Base-by-base conservation (phyloP, 2,797 vertebrate species). In the Gobio occitaniae region DNA sequence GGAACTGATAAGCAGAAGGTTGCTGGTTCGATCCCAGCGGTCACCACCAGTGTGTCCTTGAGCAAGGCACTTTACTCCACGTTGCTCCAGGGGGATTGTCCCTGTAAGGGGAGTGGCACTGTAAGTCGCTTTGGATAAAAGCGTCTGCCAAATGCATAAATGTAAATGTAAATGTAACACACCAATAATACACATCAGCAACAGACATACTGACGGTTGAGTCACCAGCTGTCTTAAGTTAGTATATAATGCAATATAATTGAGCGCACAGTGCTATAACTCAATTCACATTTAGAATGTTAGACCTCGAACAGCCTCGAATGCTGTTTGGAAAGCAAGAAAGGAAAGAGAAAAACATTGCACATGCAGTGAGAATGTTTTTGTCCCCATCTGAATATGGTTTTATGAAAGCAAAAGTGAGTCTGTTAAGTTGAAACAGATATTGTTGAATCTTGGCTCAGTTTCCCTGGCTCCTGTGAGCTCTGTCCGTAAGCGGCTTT, bases 201-300 rank as follows among this genome's bases (percentile, higher is more conserved):
- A 84, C 10, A 68, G 50, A 19, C 70, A 74, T 13, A 72, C 80
- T 71, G 21, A 86, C 9, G 47, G 85, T 70, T 56, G 36, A 54
- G 12, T 68, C 69, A 50, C 69, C 61, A 72, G 66, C 25, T 80
- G 70, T 68, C 71, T 15, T 2, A 68, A 68, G n/a, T 74, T 41
- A 78, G 59, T 36, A 56, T 38, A 80, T 72, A 16, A 44, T 8
- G 41, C 80, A 65, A 80, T 68, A 52, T 52, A 86, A 81, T 19
- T 48, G 59, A 66, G 81, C 44, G n/a, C 5, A 25, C 66, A 63
- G 75, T 54, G 21, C 32, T 52, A 79, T 69, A 77, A 70, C 13
- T n/a, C 38, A 66, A 11, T 61, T 78, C 9, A 29, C 29, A 29
- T 76, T 77, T 66, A 63, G 75, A 77, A 84, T 77, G 52, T 32